Conservation (phyloP, 2,113 vertebrate species). For the Laticauda colubrina region DNA sequence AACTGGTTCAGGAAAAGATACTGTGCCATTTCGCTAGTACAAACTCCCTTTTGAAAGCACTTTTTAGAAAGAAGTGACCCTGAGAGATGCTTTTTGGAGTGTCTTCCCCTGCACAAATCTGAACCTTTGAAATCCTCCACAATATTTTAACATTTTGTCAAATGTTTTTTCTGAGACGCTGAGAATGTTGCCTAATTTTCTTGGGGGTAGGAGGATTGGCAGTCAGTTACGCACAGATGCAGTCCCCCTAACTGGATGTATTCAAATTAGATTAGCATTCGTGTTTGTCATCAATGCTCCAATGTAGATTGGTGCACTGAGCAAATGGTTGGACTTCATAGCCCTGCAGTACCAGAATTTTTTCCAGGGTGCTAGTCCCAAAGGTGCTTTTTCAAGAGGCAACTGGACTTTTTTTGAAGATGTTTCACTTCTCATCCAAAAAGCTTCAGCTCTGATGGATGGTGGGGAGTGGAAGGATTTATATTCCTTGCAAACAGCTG, state of each 20-base stretch:
- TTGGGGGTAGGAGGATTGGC: background rate
- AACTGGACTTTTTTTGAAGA: background rate
- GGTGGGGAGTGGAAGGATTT: background rate
- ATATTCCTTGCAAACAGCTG: background rate
- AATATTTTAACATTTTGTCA: background rate
- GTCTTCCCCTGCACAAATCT: background rate
- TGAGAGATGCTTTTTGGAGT: background rate
- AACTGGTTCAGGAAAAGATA: background rate
- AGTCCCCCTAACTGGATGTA: background rate
- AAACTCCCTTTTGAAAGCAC: background rate
- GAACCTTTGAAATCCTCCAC: background rate
- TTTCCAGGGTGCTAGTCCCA: background rate
- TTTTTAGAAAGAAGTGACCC: background rate
- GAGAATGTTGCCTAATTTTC: background rate
- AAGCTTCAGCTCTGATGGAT: background rate
- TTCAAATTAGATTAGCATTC: background rate
- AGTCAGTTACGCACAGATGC: background rate
- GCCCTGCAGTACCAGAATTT: background rate
- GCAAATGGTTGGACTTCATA: background rate
- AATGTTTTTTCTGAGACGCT: background rate
- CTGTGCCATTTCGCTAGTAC: background rate
- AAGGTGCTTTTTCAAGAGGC: background rate
- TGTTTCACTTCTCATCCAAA: background rate
- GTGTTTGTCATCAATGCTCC: background rate
- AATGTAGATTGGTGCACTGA: background rate